Conservation (phyloP, 2,797 vertebrate genomes). For the Euphonia xanthogaster region DNA sequence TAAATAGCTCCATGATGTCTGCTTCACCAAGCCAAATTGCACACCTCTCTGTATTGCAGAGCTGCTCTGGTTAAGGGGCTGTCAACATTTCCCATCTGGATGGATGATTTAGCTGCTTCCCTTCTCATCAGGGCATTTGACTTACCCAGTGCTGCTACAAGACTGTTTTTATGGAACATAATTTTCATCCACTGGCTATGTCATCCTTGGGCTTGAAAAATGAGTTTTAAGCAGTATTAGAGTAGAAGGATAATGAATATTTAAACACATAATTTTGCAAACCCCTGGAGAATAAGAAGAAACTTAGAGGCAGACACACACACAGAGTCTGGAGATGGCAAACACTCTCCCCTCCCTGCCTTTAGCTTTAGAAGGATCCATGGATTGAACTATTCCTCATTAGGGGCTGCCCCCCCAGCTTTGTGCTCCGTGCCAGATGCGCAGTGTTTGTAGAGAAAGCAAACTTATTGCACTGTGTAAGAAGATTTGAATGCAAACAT, state of each 20-base stretch:
- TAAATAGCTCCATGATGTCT: conserved; percentile 51
- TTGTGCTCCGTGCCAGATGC: accelerated
- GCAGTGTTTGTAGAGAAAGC: neutral
- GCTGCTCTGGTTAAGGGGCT: neutral
- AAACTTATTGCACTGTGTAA: conserved; percentile 18
- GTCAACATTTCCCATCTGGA: conserved; percentile 16
- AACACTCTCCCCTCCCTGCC: neutral
- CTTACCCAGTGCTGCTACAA: neutral
- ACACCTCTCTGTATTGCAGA: conserved; percentile 26
- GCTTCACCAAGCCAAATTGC: conserved; percentile 20
- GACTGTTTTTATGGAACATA: neutral
- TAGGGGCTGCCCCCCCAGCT: neutral
- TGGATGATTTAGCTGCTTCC: conserved; percentile 21
- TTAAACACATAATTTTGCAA: conserved; percentile 1
- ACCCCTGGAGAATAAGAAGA: neutral
- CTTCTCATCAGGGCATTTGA: neutral
- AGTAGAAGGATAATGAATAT: neutral
- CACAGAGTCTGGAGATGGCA: neutral
- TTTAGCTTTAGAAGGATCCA: neutral
- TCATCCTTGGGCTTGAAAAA: conserved; percentile 14
- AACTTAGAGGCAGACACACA: neutral
- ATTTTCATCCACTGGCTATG: neutral
- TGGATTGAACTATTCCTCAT: conserved; percentile 1
- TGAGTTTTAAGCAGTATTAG: neutral
- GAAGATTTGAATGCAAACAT: conserved; percentile 45